A percentile compares a stretch with the other conserved stretches of the same genome.
Conservation (phyloP, 2,113 vertebrate species). For the Ailurus styani region DNA sequence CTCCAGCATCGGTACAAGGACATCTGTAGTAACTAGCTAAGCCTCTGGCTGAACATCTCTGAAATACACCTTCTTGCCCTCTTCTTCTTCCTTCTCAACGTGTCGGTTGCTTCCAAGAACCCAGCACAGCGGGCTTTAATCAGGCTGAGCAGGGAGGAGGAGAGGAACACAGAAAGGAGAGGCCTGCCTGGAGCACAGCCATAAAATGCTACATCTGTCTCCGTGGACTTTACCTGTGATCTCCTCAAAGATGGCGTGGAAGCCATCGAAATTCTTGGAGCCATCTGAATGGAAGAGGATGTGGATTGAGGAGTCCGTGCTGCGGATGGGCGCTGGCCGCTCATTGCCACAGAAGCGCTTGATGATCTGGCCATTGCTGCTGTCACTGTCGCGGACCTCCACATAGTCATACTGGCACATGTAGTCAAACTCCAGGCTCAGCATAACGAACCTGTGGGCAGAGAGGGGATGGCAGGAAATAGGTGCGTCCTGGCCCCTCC, state of each 20-base stretch:
- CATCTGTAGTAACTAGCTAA: neutral
- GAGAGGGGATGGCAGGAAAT: neutral
- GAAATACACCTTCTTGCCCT: conserved; percentile 52
- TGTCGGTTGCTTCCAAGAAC: conserved; percentile 60
- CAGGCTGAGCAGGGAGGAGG: conserved; percentile 42
- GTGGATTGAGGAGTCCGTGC: conserved; percentile 90
- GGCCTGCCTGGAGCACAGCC: neutral
- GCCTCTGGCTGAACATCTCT: conserved; percentile 52
- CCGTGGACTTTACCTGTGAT: conserved; percentile 87
- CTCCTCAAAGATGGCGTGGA: conserved; percentile 95
- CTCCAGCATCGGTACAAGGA: neutral
- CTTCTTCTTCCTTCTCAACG: conserved; percentile 24
- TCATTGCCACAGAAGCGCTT: conserved; percentile 94
- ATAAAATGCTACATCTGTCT: neutral
- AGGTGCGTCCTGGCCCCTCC: neutral
- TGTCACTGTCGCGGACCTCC: conserved; percentile 94
- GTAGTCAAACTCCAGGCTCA: conserved; percentile 96
- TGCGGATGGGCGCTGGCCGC: conserved; percentile 88
- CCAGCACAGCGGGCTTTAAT: conserved; percentile 58
- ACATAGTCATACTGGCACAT: conserved; percentile 97
- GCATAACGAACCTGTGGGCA: conserved; percentile 91
- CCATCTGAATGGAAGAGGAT: conserved; percentile 96
- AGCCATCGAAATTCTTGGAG: conserved; percentile 97
- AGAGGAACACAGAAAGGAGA: neutral
- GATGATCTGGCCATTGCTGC: conserved; percentile 88